Conservation (phyloP, 2,113 vertebrate species). For the Prochilodus magdalenae region DNA sequence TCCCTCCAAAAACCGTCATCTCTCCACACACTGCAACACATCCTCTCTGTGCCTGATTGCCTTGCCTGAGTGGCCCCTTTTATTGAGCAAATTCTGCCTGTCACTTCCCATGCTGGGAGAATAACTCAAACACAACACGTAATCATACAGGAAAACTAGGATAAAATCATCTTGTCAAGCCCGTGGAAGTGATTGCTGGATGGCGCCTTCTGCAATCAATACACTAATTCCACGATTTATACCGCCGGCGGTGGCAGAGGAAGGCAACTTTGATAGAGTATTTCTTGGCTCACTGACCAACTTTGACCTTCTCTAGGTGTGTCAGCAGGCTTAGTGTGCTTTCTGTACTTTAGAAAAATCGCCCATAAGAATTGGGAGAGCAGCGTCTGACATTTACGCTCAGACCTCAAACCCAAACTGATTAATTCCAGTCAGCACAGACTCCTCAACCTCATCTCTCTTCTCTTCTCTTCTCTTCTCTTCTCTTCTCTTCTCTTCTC, state of each 20-base stretch:
- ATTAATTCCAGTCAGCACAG: constrained; percentile 86
- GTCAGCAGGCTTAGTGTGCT: constrained; percentile 90
- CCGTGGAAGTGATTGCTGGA: constrained; percentile 98
- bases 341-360: constrained; percentile 90
- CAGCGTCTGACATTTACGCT: constrained; percentile 85
- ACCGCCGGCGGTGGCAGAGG: constrained; percentile 90
- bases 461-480: constrained; percentile 71
- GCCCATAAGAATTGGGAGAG: constrained; percentile 89
- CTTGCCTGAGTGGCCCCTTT: constrained; percentile 94
- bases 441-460: constrained; percentile 74
- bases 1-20: constrained; percentile 64
- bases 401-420: constrained; percentile 81
- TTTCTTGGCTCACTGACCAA: constrained; percentile 99
- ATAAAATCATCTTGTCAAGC: constrained; percentile 99
- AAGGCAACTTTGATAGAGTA: constrained; percentile 97
- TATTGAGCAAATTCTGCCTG: constrained; percentile 99
- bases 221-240: constrained; percentile 99
- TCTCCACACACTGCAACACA: constrained; percentile 48
- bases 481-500: constrained; percentile 62
- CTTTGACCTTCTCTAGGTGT: constrained; percentile 96
- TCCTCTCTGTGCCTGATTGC: constrained; percentile 87
- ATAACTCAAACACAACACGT: constrained; percentile 99
- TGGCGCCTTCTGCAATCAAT: constrained; percentile 96
- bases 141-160: constrained; percentile 99
- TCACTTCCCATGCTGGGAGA: constrained; percentile 97